Base-by-base conservation (phyloP, 1,140 invertebrate genomes). In the Leptonema lineaticorne region DNA sequence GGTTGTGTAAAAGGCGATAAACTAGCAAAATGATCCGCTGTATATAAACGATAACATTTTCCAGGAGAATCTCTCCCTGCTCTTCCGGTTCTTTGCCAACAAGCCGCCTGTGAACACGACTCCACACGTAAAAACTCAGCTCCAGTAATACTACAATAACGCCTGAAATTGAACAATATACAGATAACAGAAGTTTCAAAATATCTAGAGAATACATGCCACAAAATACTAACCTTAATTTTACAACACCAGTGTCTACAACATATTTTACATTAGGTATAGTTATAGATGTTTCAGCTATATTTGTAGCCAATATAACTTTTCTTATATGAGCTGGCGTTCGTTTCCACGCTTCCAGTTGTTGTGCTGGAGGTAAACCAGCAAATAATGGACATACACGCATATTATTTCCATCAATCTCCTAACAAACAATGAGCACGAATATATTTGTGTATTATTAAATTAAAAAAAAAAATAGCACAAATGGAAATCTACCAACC, bases 281-380 rank as follows among this genome's bases (percentile, higher is more conserved):
- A 0, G 97, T 99, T 1, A 99, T 86, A 5, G 95, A 97, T 0
- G 96, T 97, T 82, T 98, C 97, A 2, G 97, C 97, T 69, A 99
- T 94, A 79, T 99, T 99, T 22, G 97, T 99, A n/a, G 95, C 89
- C 56, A 99, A 81, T 70, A 99, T 89, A 14, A 99, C 89, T 83
- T 98, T 98, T 33, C 97, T 82, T 22, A 84, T 84, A 62, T 88
- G 90, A 11, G 79, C 74, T 11, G 88, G 83, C 1, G 88, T 84
- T 5, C 87, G 82, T 69, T 86, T 82, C 76, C 96, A 94, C 9
- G 91, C 92, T 74, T 89, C 87, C 70, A 93, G 77, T 80, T 96
- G 94, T 73, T 90, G 87, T 20, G 85, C 81, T 16, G 89, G 85
- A 2, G 92, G 87, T 63, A 96, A 77, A 24, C 93, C 88, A 0